Evolutionary conservation across 2,888 invertebrate genomes (phyloP).

Genomic region (Dolomedes plantarius): DNA sequence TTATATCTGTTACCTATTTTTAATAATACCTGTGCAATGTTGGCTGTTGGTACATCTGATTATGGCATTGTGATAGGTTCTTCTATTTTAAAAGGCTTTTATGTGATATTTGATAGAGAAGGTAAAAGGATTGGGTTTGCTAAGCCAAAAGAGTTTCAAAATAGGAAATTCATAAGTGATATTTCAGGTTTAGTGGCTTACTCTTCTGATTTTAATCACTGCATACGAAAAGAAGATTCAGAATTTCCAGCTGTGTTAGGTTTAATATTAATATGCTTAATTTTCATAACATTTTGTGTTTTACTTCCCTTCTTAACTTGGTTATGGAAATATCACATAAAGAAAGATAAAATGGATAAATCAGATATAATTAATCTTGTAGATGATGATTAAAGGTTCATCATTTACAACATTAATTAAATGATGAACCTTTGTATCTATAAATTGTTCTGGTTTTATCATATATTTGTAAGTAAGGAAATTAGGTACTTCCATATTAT

Average conservation of each 20-base stretch:
- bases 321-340: not conserved
- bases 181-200: constrained; percentile 25
- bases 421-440: no score
- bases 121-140: constrained; percentile 76
- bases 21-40: constrained; percentile 75
- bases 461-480: no score
- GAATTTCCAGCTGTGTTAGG: not conserved
- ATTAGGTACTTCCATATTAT: no score
- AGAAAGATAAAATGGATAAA: not conserved
- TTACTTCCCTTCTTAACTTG: not conserved
- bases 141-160: constrained; percentile 74
- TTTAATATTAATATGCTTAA: not conserved
- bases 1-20: constrained; percentile 72
- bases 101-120: constrained; percentile 77
- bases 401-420: no score
- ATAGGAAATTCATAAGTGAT: not conserved
- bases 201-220: constrained; percentile 27
- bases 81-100: constrained; percentile 77
- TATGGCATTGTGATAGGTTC: constrained; percentile 77
- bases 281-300: not conserved
- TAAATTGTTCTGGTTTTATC: no score
- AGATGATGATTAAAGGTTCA: no score
- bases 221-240: constrained; percentile 23
- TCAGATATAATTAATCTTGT: not conserved
- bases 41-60: constrained; percentile 75